These are phyloP conservation scores for Agriopis marginaria DNA, from an alignment of 2,888 invertebrate genomes.

Conservation along the genomic window DNA sequence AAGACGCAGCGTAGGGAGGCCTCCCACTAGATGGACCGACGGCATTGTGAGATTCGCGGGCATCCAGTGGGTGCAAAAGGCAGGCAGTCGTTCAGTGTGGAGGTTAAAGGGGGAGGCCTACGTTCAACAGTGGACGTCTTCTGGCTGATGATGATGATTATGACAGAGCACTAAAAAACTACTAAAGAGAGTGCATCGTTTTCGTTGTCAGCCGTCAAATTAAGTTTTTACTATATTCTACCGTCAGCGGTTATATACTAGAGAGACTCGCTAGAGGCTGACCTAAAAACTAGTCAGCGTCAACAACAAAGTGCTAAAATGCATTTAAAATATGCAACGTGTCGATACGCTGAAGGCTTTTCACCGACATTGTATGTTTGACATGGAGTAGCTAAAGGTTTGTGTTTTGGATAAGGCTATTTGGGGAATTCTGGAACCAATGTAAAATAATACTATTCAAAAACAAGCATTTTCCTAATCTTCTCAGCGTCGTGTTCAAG, in stretches of 20 bases:
- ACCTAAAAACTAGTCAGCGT: conserved; percentile 28
- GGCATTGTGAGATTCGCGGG: too few relatives aligned
- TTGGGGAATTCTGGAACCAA: conserved; percentile 17
- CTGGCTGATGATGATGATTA: too few relatives aligned
- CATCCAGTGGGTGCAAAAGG: too few relatives aligned
- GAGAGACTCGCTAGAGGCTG: conserved; percentile 4
- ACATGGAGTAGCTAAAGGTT: conserved; percentile 8
- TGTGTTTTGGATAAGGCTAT: background rate
- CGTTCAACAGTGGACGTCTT: too few relatives aligned
- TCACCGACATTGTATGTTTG: conserved; percentile 42
- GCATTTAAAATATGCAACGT: conserved; percentile 43
- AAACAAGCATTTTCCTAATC: too few relatives aligned
- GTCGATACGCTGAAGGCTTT: conserved; percentile 43
- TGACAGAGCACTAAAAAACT: conserved; percentile 16
- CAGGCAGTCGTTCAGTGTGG: too few relatives aligned
- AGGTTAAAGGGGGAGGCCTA: too few relatives aligned
- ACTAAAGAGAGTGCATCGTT: conserved; percentile 24
- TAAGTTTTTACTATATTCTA: conserved; percentile 28
- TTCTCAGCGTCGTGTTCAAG: too few relatives aligned
- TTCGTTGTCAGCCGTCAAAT: conserved; percentile 30
- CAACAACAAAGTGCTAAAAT: conserved; percentile 38
- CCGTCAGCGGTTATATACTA: conserved; percentile 16
- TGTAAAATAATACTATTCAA: too few relatives aligned
- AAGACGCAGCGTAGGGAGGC: too few relatives aligned
- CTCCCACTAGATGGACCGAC: too few relatives aligned